Conservation (phyloP, 2,797 vertebrate genomes). For the Notoglanidium macrostoma region DNA sequence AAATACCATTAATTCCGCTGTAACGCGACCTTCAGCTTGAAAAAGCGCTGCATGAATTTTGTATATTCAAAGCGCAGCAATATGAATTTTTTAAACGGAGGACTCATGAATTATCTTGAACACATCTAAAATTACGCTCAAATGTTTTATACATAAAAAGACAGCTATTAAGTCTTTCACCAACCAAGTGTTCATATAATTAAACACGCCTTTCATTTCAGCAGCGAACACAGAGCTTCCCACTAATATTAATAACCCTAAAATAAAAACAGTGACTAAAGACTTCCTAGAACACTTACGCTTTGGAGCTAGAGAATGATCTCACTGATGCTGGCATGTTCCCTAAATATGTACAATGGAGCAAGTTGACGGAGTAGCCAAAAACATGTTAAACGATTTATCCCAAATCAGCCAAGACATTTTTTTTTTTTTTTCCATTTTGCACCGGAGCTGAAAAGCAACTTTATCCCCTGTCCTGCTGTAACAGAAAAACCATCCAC, state of each 20-base stretch:
- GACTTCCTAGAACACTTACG: background rate
- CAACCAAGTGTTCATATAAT: background rate
- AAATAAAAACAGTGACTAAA: background rate
- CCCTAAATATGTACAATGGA: background rate
- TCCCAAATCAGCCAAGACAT: background rate
- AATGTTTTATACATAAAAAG: background rate
- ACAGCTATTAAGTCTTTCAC: background rate
- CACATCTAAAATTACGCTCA: background rate
- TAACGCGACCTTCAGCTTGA: background rate
- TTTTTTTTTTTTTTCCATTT: background rate
- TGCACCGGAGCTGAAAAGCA: background rate
- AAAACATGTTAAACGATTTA: background rate
- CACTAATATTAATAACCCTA: background rate
- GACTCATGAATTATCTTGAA: background rate
- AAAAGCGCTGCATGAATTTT: no score
- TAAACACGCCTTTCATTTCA: background rate
- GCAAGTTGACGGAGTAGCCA: background rate
- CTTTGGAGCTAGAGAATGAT: background rate
- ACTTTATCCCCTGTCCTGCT: background rate
- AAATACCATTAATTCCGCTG: background rate
- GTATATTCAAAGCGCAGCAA: background rate
- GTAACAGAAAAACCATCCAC: background rate
- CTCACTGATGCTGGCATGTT: background rate
- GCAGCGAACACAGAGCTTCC: background rate
- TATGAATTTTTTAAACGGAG: background rate